phyloP scores from a whole-genome alignment of 2,888 invertebrate genomes.

The Chloroclysta siterata region DNA sequence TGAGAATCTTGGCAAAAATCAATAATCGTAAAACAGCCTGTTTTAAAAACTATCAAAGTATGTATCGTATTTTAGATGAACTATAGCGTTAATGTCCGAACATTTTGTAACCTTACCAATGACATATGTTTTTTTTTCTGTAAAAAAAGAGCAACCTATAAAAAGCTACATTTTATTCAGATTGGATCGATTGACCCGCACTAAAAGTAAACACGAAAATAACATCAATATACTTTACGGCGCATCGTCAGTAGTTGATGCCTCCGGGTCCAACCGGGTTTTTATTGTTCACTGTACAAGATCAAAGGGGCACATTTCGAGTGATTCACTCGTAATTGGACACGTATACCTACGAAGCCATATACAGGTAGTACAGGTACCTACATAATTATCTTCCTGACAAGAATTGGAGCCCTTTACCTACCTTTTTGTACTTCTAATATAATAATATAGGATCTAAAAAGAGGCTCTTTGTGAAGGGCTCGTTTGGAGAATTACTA shows the following conservation, averaged over 20 bases:
- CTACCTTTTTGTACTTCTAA: background rate
- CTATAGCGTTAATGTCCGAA: no score
- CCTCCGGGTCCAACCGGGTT: constrained; percentile 23
- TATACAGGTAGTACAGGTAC: constrained; percentile 2
- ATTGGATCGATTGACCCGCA: constrained; percentile 31
- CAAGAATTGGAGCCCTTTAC: constrained; percentile 1
- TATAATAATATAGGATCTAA: background rate
- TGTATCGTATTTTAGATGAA: no score
- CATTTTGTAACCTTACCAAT: background rate
- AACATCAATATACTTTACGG: constrained; percentile 35
- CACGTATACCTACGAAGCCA: constrained; percentile 18
- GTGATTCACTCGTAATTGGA: constrained; percentile 34
- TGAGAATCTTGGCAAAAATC: no score
- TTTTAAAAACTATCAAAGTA: no score
- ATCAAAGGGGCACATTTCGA: constrained; percentile 30
- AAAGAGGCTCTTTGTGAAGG: no score
- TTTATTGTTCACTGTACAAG: constrained; percentile 32
- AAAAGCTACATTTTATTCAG: constrained; percentile 33
- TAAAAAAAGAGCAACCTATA: constrained; percentile 25
- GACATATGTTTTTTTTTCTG: constrained; percentile 13
- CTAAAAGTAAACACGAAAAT: constrained; percentile 33
- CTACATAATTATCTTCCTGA: constrained; percentile 9
- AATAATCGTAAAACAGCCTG: no score
- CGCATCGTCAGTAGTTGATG: constrained; percentile 34
- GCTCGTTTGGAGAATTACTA: no score